Percentiles rank a stretch among this genome's conserved stretches.
Evolutionary conservation across 35 echinoderm and acorn worm genomes (phyloP).

Genomic region (Patiria miniata): DNA sequence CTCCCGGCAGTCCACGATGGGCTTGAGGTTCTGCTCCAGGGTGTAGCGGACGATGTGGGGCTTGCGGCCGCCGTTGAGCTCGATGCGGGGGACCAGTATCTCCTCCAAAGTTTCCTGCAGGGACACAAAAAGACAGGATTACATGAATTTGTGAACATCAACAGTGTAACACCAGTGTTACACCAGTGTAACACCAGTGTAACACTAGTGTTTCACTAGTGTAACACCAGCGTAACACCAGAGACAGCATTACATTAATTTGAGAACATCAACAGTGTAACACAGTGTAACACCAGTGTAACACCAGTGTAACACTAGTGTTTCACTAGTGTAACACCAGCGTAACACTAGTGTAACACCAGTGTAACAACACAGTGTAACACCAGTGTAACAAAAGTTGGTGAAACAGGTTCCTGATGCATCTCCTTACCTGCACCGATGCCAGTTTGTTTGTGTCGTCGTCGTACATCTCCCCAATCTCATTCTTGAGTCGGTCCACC

Average conservation of each 20-base stretch:
- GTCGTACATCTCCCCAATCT: conserved; percentile 97
- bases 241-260: too few species aligned
- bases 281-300: too few species aligned
- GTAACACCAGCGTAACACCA: too few species aligned
- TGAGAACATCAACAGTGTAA: too few species aligned
- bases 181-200: too few species aligned
- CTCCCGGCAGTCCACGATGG: conserved; percentile 77
- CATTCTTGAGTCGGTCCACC: conserved; percentile 89
- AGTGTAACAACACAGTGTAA: neutral
- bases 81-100: conserved; percentile 91
- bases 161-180: too few species aligned
- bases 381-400: too few species aligned
- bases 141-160: too few species aligned
- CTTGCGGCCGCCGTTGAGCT: conserved; percentile 93
- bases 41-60: conserved; percentile 93
- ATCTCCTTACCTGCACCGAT: conserved; percentile 66
- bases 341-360: too few species aligned
- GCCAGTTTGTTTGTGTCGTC: conserved; percentile 81
- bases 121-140: neutral
- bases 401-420: neutral
- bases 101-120: conserved; percentile 89
- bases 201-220: neutral
- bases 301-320: too few species aligned
- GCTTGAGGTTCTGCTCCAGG: conserved; percentile 80
- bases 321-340: too few species aligned